Base-by-base conservation (phyloP, 2,888 invertebrate genomes). In the Zelleria hepariella region DNA sequence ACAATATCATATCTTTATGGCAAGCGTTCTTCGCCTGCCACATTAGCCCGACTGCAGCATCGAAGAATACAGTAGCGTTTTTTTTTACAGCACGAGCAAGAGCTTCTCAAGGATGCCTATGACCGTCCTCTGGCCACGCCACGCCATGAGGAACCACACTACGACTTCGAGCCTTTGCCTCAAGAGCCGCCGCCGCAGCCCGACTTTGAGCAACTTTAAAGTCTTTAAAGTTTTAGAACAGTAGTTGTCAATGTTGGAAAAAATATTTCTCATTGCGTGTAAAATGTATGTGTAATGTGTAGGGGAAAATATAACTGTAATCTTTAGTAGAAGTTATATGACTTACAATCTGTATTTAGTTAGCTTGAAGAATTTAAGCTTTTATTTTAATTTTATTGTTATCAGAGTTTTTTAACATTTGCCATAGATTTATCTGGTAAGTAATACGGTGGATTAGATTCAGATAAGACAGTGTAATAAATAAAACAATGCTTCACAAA, bases 141-240 rank as follows among this genome's bases (percentile, higher is more conserved):
- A 8, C 79, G 87, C 0, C 89, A 86, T 63, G 88, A 88, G 60
- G 89, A 89, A 54, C 75, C 84, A 0, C 80, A 80, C 66, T 88
- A 89, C 73, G 89, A 89, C 77, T 89, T 89, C 64, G 89, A 89
- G 65, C 89, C 89, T 0, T 65, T 89, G 61, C 89, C 89, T 0
- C 89, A 89, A 62, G 89, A 89, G 65, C 89, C 89, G 0, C 84
- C 85, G 26, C 89, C 89, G 18, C 89, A 87, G 62, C 89, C 89
- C 0, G 89, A 89, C 75, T 89, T 89, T 60, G 89, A 89, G 68
- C 89, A 88, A 62, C 77, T 89, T 0, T 89, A 55, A 20, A 20
- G 20, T 15, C 18, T 42, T 15, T n/a, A n/a, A n/a, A n/a, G n/a
- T n/a, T n/a, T n/a, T n/a, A n/a, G n/a, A n/a, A n/a, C n/a, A n/a